Percentiles rank a stretch among this genome's conserved stretches.
Evolutionary conservation across 64 coral and sea anemone genomes (phyloP).

Genomic region (Actinia tenebrosa): DNA sequence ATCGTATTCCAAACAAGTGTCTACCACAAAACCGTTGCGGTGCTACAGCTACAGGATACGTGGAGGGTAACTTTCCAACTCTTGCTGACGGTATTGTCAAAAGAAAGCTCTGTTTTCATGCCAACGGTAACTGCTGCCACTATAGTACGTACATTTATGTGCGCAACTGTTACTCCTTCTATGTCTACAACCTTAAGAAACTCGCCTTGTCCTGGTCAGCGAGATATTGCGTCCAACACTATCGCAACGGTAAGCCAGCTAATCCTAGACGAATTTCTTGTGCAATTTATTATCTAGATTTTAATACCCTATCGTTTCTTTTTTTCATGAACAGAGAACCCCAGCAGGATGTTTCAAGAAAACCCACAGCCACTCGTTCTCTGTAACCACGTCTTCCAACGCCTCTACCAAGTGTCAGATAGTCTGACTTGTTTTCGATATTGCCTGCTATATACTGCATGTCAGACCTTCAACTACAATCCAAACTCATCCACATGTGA

Average conservation of each 20-base stretch:
- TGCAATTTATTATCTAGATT: not conserved
- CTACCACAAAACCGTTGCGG: constrained; percentile 20
- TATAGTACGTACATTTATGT: not conserved
- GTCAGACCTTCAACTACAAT: constrained; percentile 9
- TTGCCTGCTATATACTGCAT: not conserved
- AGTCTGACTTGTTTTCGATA: not conserved
- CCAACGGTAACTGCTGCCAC: constrained; percentile 23
- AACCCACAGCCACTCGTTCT: not conserved
- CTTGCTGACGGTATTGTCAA: constrained; percentile 31
- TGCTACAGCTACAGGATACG: constrained; percentile 31
- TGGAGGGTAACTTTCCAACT: constrained; percentile 23
- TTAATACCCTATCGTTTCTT: not conserved
- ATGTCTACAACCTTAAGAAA: constrained; percentile 49
- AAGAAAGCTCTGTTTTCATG: constrained; percentile 34
- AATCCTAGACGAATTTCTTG: not conserved
- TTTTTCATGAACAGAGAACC: not conserved
- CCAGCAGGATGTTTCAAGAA: not conserved
- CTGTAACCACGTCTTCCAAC: not conserved
- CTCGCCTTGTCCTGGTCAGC: not conserved
- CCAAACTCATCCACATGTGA: not conserved
- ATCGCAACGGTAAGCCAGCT: not conserved
- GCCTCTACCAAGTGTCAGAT: not conserved
- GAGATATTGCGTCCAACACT: constrained; percentile 7
- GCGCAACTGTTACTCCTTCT: constrained; percentile 49
- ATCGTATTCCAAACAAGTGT: not conserved